These are phyloP conservation scores for Muschampia plurimacula DNA, from an alignment of 2,888 invertebrate genomes.

Conservation along the genomic window DNA sequence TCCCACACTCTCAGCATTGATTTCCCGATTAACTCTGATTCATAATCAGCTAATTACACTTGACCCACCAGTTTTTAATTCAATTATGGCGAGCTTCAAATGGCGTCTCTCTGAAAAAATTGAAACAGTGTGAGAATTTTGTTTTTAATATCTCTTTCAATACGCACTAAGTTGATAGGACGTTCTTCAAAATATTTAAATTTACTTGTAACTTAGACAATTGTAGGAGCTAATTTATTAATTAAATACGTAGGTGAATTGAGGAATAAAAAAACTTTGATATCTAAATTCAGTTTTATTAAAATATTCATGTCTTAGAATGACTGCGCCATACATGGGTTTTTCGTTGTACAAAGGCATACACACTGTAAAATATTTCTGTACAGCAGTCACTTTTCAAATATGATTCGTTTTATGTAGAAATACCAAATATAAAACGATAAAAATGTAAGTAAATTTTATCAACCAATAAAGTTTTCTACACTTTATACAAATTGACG, in stretches of 20 bases:
- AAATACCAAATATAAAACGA: conserved; percentile 74
- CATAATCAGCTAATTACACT: conserved; percentile 80
- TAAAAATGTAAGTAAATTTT: conserved; percentile 67
- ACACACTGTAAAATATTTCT: conserved; percentile 51
- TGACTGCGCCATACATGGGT: conserved; percentile 64
- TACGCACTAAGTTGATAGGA: conserved; percentile 11
- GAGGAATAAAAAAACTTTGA: conserved; percentile 34
- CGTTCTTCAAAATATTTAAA: not conserved
- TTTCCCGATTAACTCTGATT: conserved; percentile 80
- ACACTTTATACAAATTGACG: conserved; percentile 66
- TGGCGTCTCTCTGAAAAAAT: conserved; percentile 50
- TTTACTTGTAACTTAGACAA: not conserved
- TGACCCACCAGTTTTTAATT: conserved; percentile 67
- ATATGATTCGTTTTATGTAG: conserved; percentile 66
- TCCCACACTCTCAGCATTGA: conserved; percentile 79
- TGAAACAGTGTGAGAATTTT: conserved; percentile 56
- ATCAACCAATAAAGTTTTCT: conserved; percentile 56
- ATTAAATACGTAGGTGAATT: conserved; percentile 2
- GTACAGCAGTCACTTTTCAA: conserved; percentile 59
- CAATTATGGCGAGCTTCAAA: conserved; percentile 64
- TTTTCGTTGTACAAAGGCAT: conserved; percentile 44
- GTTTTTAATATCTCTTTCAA: conserved; percentile 42
- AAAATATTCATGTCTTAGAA: conserved; percentile 79
- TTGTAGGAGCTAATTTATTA: not conserved
- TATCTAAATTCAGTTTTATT: conserved; percentile 79